A percentile compares a stretch with the other conserved stretches of the same genome.
These are phyloP conservation scores for Aurelia aurita complex sp. Pacific DNA, from an alignment of 30 jellyfish, hydroid and myxozoan species.

Conservation along the genomic window DNA sequence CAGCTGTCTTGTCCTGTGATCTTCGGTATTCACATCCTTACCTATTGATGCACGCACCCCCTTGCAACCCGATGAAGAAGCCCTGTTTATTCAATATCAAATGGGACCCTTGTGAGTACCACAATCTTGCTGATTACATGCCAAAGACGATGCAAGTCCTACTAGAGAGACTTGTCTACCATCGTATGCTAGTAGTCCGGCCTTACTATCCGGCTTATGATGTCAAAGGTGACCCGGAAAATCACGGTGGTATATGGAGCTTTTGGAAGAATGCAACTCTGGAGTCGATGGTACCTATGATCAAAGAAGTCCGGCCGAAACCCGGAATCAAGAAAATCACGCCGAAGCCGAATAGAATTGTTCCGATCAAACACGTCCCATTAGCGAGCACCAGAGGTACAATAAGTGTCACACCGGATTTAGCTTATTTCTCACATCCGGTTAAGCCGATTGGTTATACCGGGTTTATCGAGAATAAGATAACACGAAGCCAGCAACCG, in stretches of 20 bases:
- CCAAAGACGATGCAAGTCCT: slow-evolving; percentile 93
- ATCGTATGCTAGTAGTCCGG: slow-evolving; percentile 65
- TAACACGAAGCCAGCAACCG: slow-evolving; percentile 43
- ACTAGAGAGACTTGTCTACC: slow-evolving; percentile 75
- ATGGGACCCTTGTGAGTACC: slow-evolving; percentile 99
- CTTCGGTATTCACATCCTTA: slow-evolving; percentile 96
- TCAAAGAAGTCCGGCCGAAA: slow-evolving; percentile 32
- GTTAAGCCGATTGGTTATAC: not conserved
- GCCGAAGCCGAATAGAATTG: not conserved
- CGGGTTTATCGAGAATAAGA: slow-evolving; percentile 18
- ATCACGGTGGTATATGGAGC: slow-evolving; percentile 91
- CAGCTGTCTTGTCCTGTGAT: slow-evolving; percentile 89
- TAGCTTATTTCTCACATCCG: slow-evolving; percentile 5
- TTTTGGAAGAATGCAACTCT: slow-evolving; percentile 73
- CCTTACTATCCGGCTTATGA: slow-evolving; percentile 89
- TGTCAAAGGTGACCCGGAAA: slow-evolving; percentile 87
- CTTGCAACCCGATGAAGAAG: slow-evolving; percentile 95
- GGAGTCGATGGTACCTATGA: slow-evolving; percentile 50
- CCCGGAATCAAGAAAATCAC: not conserved
- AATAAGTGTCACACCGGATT: slow-evolving; percentile 49
- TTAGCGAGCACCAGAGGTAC: slow-evolving; percentile 40
- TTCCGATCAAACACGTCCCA: not conserved
- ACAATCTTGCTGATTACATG: slow-evolving; percentile 97
- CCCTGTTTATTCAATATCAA: slow-evolving; percentile 98
- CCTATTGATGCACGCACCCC: slow-evolving; percentile 97